These are phyloP conservation scores for Coturnix japonica DNA, from an alignment of 2,113 vertebrate species.

Conservation along the genomic window DNA sequence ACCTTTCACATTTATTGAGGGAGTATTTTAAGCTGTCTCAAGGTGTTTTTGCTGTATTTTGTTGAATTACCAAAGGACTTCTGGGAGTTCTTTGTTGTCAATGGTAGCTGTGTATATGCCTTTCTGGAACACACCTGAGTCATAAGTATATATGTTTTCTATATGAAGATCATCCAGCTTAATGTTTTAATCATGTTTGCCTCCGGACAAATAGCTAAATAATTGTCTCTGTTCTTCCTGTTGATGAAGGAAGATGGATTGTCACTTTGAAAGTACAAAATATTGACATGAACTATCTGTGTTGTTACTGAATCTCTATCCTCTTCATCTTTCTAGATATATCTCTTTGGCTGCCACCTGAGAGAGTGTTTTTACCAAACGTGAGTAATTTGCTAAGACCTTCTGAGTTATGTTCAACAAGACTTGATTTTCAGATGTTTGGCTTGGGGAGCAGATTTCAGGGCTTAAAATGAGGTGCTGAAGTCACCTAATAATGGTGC, in stretches of 20 bases:
- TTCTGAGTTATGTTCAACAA: background rate
- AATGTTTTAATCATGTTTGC: background rate
- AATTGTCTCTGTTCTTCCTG: background rate
- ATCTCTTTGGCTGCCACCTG: background rate
- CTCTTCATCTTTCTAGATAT: background rate
- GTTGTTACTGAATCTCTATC: background rate
- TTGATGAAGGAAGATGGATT: background rate
- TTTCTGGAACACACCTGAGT: background rate
- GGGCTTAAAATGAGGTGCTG: background rate
- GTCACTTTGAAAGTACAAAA: background rate
- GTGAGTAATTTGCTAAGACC: background rate
- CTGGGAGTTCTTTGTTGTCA: background rate
- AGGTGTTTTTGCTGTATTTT: background rate
- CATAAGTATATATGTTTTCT: background rate
- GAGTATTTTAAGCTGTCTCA: slow-evolving; percentile 8
- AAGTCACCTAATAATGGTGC: background rate
- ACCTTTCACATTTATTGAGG: background rate
- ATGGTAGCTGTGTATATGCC: background rate
- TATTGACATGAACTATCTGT: background rate
- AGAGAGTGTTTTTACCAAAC: background rate
- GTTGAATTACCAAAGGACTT: background rate
- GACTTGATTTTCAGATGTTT: background rate
- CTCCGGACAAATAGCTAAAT: background rate
- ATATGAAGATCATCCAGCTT: background rate
- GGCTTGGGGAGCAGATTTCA: background rate